phyloP scores from a whole-genome alignment of 2,797 vertebrate species.

The Cossypha caffra region DNA sequence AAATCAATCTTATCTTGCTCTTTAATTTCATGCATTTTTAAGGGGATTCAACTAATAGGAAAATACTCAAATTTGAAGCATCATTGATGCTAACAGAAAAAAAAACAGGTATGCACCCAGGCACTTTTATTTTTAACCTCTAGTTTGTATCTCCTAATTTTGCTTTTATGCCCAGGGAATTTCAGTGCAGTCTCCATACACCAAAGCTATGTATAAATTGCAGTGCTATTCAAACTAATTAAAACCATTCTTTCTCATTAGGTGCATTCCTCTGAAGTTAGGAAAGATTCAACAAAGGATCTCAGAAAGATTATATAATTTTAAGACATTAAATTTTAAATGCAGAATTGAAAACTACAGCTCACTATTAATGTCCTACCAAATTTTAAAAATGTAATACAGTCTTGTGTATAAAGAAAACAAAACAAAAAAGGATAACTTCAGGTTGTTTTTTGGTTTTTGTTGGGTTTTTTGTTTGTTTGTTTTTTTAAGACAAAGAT shows the following conservation, averaged over 20 bases:
- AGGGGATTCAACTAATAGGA: background rate
- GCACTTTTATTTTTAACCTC: background rate
- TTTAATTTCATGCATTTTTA: background rate
- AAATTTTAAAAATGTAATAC: background rate
- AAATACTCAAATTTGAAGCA: background rate
- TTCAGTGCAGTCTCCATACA: background rate
- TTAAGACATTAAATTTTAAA: constrained; percentile 2
- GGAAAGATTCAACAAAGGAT: background rate
- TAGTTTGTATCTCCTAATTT: background rate
- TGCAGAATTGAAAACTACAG: background rate
- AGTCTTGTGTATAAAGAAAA: background rate
- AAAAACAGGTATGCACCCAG: background rate
- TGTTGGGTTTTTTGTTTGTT: background rate
- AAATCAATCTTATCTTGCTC: background rate
- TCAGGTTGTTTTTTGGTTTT: background rate
- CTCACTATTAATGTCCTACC: background rate
- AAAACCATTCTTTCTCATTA: constrained; percentile 24
- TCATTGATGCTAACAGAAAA: background rate
- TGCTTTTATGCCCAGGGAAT: background rate
- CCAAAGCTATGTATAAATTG: background rate
- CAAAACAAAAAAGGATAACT: background rate
- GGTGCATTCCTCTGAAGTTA: background rate
- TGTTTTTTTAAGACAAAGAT: background rate
- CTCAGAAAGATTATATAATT: background rate
- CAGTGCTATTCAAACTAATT: background rate